Evolutionary conservation across 2,888 invertebrate genomes (phyloP).

Genomic region (Incurvaria masculella): DNA sequence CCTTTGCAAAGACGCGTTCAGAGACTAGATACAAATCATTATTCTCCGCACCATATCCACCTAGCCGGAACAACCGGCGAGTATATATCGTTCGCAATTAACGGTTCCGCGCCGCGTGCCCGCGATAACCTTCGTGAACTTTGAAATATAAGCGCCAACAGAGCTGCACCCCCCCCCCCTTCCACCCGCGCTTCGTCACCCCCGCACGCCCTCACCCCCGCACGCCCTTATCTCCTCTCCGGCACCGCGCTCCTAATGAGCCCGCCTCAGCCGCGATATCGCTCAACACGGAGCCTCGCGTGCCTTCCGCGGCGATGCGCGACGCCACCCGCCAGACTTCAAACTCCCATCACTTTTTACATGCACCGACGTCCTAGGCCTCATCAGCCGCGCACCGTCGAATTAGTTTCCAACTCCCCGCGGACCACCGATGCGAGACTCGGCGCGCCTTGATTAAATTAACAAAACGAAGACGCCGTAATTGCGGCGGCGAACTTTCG

Average conservation of each 20-base stretch:
- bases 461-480: conserved; percentile 55
- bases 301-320: no score
- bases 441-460: conserved; percentile 57
- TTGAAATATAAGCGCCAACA: conserved; percentile 1
- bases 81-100: not conserved
- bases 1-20: no score
- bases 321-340: not conserved
- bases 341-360: no score
- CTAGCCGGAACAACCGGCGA: no score
- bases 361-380: no score
- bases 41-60: no score
- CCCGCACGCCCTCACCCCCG: not conserved
- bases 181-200: not conserved
- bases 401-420: conserved; percentile 53
- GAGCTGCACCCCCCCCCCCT: not conserved
- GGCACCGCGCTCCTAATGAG: not conserved
- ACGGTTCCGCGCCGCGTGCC: not conserved
- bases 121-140: not conserved
- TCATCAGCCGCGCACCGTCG: conserved; percentile 13
- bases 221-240: not conserved
- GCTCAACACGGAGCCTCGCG: not conserved
- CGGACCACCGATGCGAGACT: conserved; percentile 49
- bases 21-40: no score
- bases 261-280: not conserved
- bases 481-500: conserved; percentile 49